Conservation (phyloP, 2,888 invertebrate genomes). For the Cerastis rubricosa region DNA sequence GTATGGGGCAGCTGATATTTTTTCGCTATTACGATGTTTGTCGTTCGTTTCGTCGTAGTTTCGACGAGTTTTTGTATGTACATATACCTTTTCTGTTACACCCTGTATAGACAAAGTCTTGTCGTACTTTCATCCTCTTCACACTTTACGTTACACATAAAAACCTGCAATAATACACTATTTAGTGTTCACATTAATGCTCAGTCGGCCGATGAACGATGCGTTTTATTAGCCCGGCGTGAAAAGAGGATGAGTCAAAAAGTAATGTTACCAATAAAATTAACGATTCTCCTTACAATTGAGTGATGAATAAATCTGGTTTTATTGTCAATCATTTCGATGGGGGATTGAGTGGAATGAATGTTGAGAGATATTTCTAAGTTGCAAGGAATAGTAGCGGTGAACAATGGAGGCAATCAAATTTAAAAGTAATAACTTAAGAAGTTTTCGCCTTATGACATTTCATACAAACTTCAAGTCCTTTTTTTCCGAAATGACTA, state of each 20-base stretch:
- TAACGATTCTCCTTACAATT: constrained; percentile 68
- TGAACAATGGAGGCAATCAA: neutral
- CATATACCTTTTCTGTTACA: too few relatives aligned
- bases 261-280: constrained; percentile 67
- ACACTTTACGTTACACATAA: constrained; percentile 70
- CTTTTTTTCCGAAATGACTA: too few relatives aligned
- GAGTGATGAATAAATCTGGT: constrained; percentile 66
- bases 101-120: neutral
- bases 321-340: constrained; percentile 55
- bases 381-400: neutral
- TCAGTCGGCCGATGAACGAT: constrained; percentile 65
- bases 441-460: too few relatives aligned
- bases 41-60: too few relatives aligned
- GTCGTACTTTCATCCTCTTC: constrained; percentile 14
- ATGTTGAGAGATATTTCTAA: constrained; percentile 4
- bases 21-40: too few relatives aligned
- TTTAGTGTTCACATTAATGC: constrained; percentile 87
- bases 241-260: constrained; percentile 61
- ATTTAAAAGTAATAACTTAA: too few relatives aligned
- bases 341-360: constrained; percentile 32
- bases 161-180: constrained; percentile 85
- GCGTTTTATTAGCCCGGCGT: constrained; percentile 60
- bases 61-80: too few relatives aligned
- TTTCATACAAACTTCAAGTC: too few relatives aligned
- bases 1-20: too few relatives aligned